Evolutionary conservation across 2,797 vertebrate genomes (phyloP).

Genomic region (Siniperca undulata): DNA sequence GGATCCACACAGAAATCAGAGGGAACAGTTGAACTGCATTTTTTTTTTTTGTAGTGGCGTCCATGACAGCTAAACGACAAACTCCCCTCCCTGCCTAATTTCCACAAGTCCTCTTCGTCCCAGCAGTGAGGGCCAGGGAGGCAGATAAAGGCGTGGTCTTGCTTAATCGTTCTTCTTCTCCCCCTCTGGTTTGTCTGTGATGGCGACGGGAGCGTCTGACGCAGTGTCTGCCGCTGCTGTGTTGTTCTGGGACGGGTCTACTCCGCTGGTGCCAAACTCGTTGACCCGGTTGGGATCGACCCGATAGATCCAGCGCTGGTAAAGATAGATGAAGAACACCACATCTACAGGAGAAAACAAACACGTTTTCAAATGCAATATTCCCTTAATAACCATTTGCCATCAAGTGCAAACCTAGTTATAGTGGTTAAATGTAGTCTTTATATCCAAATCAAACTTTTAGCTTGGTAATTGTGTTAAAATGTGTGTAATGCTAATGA

Average conservation of each 20-base stretch:
- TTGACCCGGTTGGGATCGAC: slow-evolving; percentile 94
- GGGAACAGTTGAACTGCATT: slow-evolving; percentile 82
- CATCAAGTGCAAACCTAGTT: background rate
- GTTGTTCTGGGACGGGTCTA: slow-evolving; percentile 72
- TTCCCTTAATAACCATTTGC: background rate
- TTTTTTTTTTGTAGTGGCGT: slow-evolving; percentile 71
- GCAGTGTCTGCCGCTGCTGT: slow-evolving; percentile 51
- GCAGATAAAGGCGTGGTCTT: slow-evolving; percentile 47
- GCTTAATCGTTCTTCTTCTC: slow-evolving; percentile 94
- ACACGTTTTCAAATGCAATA: background rate
- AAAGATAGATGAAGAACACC: slow-evolving; percentile 97
- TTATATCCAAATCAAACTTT: background rate
- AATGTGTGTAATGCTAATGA: background rate
- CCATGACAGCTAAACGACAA: slow-evolving; percentile 80
- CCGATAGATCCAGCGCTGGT: slow-evolving; percentile 97
- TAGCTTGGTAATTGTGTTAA: background rate
- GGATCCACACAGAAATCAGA: slow-evolving; percentile 81
- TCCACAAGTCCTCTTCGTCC: slow-evolving; percentile 77
- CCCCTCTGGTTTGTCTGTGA: slow-evolving; percentile 90
- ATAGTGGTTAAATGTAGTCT: background rate
- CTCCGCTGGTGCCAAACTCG: slow-evolving; percentile 93
- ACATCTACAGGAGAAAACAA: slow-evolving; percentile 84
- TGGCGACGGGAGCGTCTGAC: slow-evolving; percentile 40
- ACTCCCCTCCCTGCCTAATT: slow-evolving; percentile 73
- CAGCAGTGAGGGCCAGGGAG: slow-evolving; percentile 58